Evolutionary conservation across 2,113 vertebrate genomes (phyloP).

Genomic region (Probosciger aterrimus): DNA sequence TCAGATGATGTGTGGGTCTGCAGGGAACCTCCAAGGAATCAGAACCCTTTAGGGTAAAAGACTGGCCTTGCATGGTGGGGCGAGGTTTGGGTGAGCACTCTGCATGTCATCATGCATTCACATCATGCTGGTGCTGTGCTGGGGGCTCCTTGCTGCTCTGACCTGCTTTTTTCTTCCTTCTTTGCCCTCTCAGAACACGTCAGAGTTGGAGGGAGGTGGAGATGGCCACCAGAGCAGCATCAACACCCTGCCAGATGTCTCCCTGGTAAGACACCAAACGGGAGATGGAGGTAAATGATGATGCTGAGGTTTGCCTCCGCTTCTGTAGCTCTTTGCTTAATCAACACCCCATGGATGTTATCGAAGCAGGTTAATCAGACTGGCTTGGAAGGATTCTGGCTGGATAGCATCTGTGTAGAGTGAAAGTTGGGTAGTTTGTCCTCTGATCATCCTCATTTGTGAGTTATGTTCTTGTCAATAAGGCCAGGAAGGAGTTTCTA

Average conservation of each 20-base stretch:
- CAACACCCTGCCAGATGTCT: conserved; percentile 86
- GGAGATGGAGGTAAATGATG: not conserved
- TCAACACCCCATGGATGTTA: not conserved
- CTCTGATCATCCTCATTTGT: not conserved
- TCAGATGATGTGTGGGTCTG: rapidly evolving
- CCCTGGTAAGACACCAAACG: conserved; percentile 82
- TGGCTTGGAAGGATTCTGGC: not conserved
- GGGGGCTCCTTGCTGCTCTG: not conserved
- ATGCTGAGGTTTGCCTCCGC: not conserved
- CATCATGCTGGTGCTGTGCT: rapidly evolving
- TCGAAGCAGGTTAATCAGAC: not conserved
- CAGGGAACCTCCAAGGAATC: not conserved
- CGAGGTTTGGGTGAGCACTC: not conserved
- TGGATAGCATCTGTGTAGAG: not conserved
- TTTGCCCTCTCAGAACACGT: conserved; percentile 80
- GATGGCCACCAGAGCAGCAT: conserved; percentile 73
- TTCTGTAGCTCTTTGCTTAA: not conserved
- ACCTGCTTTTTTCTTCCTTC: not conserved
- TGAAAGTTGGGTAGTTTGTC: not conserved
- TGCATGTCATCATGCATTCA: not conserved
- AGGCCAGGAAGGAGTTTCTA: not conserved
- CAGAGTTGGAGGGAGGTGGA: conserved; percentile 79
- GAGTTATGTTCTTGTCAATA: rapidly evolving
- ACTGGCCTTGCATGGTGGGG: not conserved
- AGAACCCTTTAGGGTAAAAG: not conserved